phyloP scores from a whole-genome alignment of 2,797 vertebrate genomes.

The Poeciliopsis turneri region DNA sequence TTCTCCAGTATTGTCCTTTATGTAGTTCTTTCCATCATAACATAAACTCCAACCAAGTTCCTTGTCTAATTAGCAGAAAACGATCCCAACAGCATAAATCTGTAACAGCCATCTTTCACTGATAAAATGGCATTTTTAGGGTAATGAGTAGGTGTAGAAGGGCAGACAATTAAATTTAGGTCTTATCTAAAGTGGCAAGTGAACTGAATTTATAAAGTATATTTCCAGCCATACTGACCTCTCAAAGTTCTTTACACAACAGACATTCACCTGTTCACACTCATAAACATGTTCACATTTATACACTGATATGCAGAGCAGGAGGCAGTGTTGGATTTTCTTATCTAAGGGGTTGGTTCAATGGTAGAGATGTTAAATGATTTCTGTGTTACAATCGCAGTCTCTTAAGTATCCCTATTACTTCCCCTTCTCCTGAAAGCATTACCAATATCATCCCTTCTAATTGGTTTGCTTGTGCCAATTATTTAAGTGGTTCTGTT shows the following conservation, averaged over 20 bases:
- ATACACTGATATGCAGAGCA: background rate
- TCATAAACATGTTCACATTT: no score
- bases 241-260: background rate
- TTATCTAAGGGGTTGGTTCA: background rate
- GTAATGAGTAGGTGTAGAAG: background rate
- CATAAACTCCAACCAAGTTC: background rate
- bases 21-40: background rate
- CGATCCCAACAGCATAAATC: background rate
- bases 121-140: background rate
- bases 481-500: background rate
- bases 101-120: background rate
- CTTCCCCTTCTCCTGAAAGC: no score
- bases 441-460: background rate
- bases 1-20: background rate
- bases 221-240: background rate
- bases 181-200: background rate
- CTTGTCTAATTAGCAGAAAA: background rate
- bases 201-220: background rate
- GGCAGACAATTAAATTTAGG: background rate
- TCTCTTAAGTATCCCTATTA: no score
- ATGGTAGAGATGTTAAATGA: background rate
- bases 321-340: background rate
- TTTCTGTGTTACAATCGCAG: background rate
- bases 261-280: no score
- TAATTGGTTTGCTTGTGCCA: no score